These are phyloP conservation scores for Cryptus armator DNA, from an alignment of 2,888 invertebrate species.

Conservation along the genomic window DNA sequence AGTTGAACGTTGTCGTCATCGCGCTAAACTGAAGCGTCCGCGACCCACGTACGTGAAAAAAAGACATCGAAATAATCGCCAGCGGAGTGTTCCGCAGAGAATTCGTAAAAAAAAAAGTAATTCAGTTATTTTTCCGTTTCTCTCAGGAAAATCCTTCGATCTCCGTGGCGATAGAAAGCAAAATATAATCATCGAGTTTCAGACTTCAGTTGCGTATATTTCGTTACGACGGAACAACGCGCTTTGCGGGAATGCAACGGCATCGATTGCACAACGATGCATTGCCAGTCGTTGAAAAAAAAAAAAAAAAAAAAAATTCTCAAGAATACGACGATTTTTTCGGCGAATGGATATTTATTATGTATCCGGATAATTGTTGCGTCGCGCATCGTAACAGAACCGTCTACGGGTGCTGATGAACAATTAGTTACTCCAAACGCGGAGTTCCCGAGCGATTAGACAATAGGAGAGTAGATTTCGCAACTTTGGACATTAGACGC, in stretches of 20 bases:
- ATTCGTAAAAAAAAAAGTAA: not conserved
- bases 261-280: slow-evolving; percentile 5
- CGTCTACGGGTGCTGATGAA: slow-evolving; percentile 18
- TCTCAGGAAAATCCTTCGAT: too few relatives aligned
- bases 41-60: not conserved
- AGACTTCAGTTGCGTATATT: too few relatives aligned
- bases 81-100: not conserved
- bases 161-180: not conserved
- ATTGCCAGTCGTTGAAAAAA: not conserved
- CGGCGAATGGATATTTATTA: slow-evolving; percentile 3
- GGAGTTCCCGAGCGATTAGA: slow-evolving; percentile 8
- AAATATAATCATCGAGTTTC: not conserved
- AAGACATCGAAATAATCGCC: slow-evolving; percentile 46
- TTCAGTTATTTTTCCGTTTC: not conserved
- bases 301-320: slow-evolving; percentile 7
- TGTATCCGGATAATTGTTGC: slow-evolving; percentile 18
- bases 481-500: slow-evolving; percentile 35
- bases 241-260: not conserved
- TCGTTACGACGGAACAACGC: not conserved
- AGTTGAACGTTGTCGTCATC: slow-evolving; percentile 59
- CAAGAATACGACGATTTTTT: not conserved
- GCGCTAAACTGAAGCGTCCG: not conserved
- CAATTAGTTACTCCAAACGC: slow-evolving; percentile 27
- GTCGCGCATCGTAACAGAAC: not conserved
- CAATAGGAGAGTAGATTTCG: slow-evolving; percentile 24